phyloP scores from a whole-genome alignment of 2,888 invertebrate genomes.

The Ornithoptera priamus region DNA sequence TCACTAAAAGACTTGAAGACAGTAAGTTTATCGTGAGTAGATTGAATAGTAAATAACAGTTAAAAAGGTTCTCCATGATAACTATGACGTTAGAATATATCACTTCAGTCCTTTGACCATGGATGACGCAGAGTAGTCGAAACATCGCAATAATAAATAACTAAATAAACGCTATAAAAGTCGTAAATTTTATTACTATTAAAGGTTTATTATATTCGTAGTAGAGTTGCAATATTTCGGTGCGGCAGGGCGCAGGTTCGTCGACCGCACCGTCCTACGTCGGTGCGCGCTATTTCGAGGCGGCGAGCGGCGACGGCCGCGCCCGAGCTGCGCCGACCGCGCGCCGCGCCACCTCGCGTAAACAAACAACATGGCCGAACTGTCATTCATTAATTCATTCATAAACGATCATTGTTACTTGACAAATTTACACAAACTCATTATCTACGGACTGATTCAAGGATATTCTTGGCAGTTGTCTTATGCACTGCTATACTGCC shows the following conservation, averaged over 20 bases:
- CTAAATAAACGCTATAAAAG: no score
- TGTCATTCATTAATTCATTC: conserved; percentile 80
- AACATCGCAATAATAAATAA: no score
- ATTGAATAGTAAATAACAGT: no score
- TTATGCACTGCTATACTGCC: neutral
- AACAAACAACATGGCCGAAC: conserved; percentile 76
- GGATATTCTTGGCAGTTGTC: conserved; percentile 30
- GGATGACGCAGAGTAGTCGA: no score
- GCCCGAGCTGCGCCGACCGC: conserved; percentile 62
- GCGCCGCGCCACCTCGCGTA: conserved; percentile 66
- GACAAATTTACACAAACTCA: conserved; percentile 63
- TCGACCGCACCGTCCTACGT: conserved; percentile 71
- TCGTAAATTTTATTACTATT: no score
- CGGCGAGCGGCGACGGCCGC: conserved; percentile 60
- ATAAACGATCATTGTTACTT: conserved; percentile 70
- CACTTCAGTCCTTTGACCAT: no score
- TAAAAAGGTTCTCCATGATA: no score
- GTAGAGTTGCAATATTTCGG: conserved; percentile 72
- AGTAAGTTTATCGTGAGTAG: no score
- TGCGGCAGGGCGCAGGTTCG: conserved; percentile 71
- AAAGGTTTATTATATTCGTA: neutral
- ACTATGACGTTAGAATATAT: no score
- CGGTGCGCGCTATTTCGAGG: conserved; percentile 77
- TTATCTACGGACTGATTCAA: conserved; percentile 43
- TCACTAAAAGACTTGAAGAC: no score